These are phyloP conservation scores for Vulpes lagopus DNA, from an alignment of 2,113 vertebrate genomes.

Conservation along the genomic window DNA sequence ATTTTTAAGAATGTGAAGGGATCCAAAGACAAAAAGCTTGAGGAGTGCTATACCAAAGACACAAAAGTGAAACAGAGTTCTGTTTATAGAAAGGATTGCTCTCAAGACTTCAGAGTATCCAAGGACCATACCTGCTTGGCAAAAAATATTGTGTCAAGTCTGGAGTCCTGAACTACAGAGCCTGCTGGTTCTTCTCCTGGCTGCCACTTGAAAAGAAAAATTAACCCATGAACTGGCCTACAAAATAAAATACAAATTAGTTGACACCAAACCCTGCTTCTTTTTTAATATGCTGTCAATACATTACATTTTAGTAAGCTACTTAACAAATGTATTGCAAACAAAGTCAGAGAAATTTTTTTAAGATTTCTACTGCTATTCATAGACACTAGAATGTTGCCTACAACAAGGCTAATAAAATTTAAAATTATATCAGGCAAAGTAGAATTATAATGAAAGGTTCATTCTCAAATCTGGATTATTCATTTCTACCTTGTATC, in stretches of 20 bases:
- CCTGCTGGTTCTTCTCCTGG: conserved; percentile 99
- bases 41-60: background rate
- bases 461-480: conserved; percentile 3
- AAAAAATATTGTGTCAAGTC: conserved; percentile 98
- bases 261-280: conserved; percentile 22
- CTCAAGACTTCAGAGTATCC: background rate
- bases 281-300: background rate
- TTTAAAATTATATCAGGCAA: background rate
- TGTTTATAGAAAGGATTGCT: background rate
- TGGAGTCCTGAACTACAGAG: conserved; percentile 98
- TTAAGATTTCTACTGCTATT: background rate
- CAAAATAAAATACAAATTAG: conserved; percentile 80
- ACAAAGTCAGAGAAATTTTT: conserved; percentile 34
- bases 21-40: background rate
- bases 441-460: conserved; percentile 47
- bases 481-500: conserved; percentile 10
- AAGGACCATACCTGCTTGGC: conserved; percentile 95
- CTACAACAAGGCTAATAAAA: conserved; percentile 2
- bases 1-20: background rate
- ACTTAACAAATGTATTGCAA: conserved; percentile 37
- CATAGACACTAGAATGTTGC: background rate
- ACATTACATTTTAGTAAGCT: conserved; percentile 4
- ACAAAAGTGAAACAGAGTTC: background rate
- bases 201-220: conserved; percentile 99
- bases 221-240: conserved; percentile 98